phyloP scores from a whole-genome alignment of 2,888 invertebrate species.

The Drosophila dives region DNA sequence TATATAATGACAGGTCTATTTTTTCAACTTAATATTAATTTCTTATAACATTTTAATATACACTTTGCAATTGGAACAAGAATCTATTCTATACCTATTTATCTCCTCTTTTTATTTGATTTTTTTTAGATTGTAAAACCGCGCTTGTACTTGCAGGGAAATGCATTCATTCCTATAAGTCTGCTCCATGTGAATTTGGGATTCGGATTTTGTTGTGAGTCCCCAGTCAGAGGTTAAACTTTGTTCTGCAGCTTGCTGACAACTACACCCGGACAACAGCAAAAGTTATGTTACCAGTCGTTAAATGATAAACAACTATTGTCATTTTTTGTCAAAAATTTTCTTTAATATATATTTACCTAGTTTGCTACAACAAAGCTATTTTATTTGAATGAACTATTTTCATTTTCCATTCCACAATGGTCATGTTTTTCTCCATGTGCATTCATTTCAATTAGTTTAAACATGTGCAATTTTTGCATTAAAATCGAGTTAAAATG shows the following conservation, averaged over 20 bases:
- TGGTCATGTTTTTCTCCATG: background rate
- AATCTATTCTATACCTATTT: background rate
- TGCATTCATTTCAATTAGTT: conserved; percentile 36
- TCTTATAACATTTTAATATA: conserved; percentile 23
- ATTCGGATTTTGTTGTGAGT: conserved; percentile 5
- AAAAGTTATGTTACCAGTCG: too few relatives aligned
- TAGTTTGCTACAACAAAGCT: too few relatives aligned
- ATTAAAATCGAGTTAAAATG: conserved; percentile 44
- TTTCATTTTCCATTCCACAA: too few relatives aligned
- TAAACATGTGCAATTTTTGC: conserved; percentile 56
- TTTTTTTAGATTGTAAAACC: conserved; percentile 35
- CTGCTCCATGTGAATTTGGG: background rate
- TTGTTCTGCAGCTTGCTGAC: conserved; percentile 50
- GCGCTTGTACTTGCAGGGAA: conserved; percentile 35
- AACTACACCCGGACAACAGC: conserved; percentile 6
- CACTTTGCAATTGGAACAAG: conserved; percentile 11
- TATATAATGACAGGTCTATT: conserved; percentile 15
- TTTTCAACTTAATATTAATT: conserved; percentile 43
- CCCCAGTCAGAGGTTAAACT: conserved; percentile 57
- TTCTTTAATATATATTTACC: too few relatives aligned
- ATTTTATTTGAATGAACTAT: too few relatives aligned
- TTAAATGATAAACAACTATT: too few relatives aligned
- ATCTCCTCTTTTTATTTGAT: background rate
- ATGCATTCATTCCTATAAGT: conserved; percentile 4
- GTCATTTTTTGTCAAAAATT: too few relatives aligned